phyloP scores from a whole-genome alignment of 2,888 invertebrate species.

The Agrochola litura region DNA sequence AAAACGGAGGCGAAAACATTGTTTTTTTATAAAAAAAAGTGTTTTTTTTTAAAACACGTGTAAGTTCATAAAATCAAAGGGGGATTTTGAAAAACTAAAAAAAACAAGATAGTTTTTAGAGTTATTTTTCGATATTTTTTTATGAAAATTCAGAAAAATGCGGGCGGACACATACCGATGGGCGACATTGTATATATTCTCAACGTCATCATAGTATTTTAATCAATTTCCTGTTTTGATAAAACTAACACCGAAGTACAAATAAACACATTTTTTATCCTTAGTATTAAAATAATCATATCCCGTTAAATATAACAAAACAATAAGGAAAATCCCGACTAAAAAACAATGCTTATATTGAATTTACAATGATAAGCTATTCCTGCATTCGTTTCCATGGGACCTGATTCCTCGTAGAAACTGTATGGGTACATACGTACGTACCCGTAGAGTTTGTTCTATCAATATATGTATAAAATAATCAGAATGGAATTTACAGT shows the following conservation, averaged over 20 bases:
- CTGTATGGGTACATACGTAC: not conserved
- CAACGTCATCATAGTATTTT: not conserved
- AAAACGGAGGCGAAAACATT: too few relatives aligned
- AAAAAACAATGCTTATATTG: constrained; percentile 12
- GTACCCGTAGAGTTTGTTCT: not conserved
- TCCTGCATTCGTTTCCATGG: not conserved
- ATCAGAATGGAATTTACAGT: too few relatives aligned
- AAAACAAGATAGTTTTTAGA: too few relatives aligned
- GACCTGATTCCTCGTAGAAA: not conserved
- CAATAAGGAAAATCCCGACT: constrained; percentile 23
- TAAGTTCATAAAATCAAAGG: too few relatives aligned
- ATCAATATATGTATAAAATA: not conserved
- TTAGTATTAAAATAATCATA: not conserved
- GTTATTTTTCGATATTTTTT: too few relatives aligned
- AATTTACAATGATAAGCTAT: constrained; percentile 24
- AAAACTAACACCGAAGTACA: not conserved
- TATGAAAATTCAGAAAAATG: too few relatives aligned
- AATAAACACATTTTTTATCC: not conserved
- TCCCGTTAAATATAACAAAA: constrained; percentile 22
- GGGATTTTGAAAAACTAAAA: too few relatives aligned
- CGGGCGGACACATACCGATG: too few relatives aligned
- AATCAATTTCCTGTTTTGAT: constrained; percentile 27
- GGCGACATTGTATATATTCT: not conserved
- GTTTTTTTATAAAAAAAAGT: too few relatives aligned
- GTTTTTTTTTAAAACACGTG: too few relatives aligned